Base-by-base conservation (phyloP, 2,797 vertebrate species). In the Rhabdophis nuchalis region DNA sequence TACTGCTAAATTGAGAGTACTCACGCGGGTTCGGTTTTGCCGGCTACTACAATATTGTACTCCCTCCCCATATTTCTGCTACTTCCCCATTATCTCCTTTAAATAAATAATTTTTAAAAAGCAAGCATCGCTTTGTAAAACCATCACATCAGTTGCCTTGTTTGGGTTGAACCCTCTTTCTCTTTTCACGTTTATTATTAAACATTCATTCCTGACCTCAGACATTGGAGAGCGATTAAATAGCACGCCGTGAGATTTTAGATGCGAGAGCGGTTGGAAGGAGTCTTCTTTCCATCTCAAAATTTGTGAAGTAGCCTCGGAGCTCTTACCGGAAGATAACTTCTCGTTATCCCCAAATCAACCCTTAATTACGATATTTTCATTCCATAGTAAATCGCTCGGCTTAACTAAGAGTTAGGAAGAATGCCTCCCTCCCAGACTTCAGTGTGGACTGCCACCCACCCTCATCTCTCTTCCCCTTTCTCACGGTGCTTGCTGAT, bases 391-490 rank as follows among this genome's bases (percentile, higher is more conserved):
- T 97, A 98, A 98, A 97, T 97, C 95, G 93, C 95, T 95, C 96
- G 95, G 93, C 95, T 94, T 97, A 97, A 97, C 97, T 97, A 97
- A 97, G 97, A 98, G 95, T 98, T 96, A 95, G 94, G 93, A 92
- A 97, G 95, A 96, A 94, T 5, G 54, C 7, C 41, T 32, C 6
- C 10, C 46, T 18, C 25, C 77, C 18, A 27, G 36, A 77, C 95
- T 94, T 93, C 96, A 95, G 95, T 95, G 95, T 95, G 96, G 87
- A n/a, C 27, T n/a, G 27, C 95, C 94, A 94, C 95, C 92, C 89
- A 94, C 90, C 95, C 57, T 94, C 96, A 96, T 96, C 97, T 94
- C 96, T 94, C 16, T 88, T 86, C 20, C 20, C 29, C 77, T 58
- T 93, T 86, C 95, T 95, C 94, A 93, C 96, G 95, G 96, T 95